phyloP scores from a whole-genome alignment of 2,888 invertebrate species.

The Trissonchulus latispiculum region DNA sequence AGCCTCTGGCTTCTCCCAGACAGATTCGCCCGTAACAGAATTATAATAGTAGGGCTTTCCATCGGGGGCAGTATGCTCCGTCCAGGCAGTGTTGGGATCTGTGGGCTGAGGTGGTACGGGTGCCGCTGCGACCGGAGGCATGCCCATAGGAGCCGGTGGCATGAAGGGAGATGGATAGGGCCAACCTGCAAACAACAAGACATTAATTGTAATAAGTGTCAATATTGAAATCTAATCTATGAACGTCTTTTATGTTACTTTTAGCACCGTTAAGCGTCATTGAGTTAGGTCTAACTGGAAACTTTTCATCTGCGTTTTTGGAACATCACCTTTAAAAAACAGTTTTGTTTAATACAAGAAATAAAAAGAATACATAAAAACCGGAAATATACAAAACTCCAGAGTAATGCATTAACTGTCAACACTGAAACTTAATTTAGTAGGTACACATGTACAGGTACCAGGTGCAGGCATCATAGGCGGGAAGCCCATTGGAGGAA shows the following conservation, averaged over 20 bases:
- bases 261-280: too few species aligned
- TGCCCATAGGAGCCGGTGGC: background rate
- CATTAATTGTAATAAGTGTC: too few species aligned
- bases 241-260: too few species aligned
- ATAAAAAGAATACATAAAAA: background rate
- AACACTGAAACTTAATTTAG: too few species aligned
- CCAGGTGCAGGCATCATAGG: too few species aligned
- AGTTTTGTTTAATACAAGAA: background rate
- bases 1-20: too few species aligned
- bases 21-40: slow-evolving; percentile 72
- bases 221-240: too few species aligned
- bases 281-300: too few species aligned
- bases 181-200: background rate
- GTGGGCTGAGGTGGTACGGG: background rate
- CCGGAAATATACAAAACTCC: background rate
- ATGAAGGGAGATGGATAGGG: background rate
- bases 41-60: slow-evolving; percentile 79
- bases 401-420: too few species aligned
- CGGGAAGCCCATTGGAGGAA: background rate
- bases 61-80: slow-evolving; percentile 85
- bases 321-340: background rate
- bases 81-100: slow-evolving; percentile 62
- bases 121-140: too few species aligned
- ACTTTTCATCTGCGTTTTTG: too few species aligned
- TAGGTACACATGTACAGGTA: too few species aligned